Evolutionary conservation across 2,888 invertebrate genomes (phyloP), one percentile per base, ranked within the genome.

Genomic region (Polydrusus tereticollis): DNA sequence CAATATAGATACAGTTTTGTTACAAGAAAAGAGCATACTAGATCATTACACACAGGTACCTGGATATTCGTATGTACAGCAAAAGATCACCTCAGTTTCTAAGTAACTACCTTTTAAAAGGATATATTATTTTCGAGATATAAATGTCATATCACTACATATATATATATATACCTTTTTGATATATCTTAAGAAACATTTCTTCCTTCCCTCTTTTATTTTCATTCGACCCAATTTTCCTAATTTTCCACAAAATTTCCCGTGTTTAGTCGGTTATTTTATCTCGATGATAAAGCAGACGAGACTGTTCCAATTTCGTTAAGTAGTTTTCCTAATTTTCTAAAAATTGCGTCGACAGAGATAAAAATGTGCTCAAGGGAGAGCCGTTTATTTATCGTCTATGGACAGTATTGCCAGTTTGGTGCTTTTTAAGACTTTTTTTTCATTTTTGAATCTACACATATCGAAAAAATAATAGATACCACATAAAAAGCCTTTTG

Each of bases 291-390:
- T 71, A 65, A 65, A 55, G 65, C 60, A 36, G 57, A 57, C 70
- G 65, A 62, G 64, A 70, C 64, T 64, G 41, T 70, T 70, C 60
- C 66, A 78, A 79, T 79, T 79, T 77, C 59, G 70, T 74, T 77
- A 77, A 79, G 79, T 79, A 79, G 75, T 74, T 78, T 78, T 79
- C 76, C 77, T 78, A 78, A 79, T 79, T 79, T 77, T 66, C 74
- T 74, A 77, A 77, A 78, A 78, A 78, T 69, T 75, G 76, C 73
- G 77, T 74, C 75, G 79, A 78, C 78, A 77, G 78, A 75, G 75
- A 79, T 75, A 76, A 77, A 79, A 79, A 77, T 77, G 77, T 57
- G 43, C 45, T 52, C 41, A 23, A 10, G 47, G 47, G 23, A 47
- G 20, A 47, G 62, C 33, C 47, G 43, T 29, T 58, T 67, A 47